Conservation (phyloP, 2,797 vertebrate genomes). For the Pipistrellus pipistrellus region DNA sequence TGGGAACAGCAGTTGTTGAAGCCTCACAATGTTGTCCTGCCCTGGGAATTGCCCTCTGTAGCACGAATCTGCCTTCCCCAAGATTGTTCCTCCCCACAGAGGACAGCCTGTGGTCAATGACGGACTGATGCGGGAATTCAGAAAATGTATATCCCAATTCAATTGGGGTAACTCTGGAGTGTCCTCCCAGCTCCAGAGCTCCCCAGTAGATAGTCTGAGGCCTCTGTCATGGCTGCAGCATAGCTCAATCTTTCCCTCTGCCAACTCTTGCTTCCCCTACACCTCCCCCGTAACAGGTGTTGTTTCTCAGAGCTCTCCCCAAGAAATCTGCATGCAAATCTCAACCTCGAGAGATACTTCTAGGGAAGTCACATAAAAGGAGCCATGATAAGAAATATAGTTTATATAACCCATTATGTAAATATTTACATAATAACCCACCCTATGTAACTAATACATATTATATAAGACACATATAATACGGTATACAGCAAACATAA, state of each 20-base stretch:
- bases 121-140: constrained; percentile 7
- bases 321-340: constrained; percentile 43
- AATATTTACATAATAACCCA: constrained; percentile 64
- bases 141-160: background rate
- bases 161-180: background rate
- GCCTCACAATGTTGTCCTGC: background rate
- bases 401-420: constrained; percentile 69
- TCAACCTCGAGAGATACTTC: constrained; percentile 64
- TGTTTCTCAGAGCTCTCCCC: constrained; percentile 54
- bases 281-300: constrained; percentile 31
- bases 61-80: background rate
- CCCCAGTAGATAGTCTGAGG: background rate
- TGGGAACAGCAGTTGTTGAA: background rate
- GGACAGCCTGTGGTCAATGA: background rate
- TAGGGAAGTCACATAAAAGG: constrained; percentile 75
- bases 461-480: constrained; percentile 65
- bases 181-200: constrained; percentile 9
- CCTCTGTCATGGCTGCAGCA: constrained; percentile 39
- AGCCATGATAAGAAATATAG: constrained; percentile 71
- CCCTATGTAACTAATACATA: constrained; percentile 43
- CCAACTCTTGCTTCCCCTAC: constrained; percentile 33
- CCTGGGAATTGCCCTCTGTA: background rate
- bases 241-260: constrained; percentile 61
- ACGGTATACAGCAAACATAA: constrained; percentile 66
- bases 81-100: background rate